Conservation (phyloP, 2,113 vertebrate genomes). For the Formicarius rufipectus region DNA sequence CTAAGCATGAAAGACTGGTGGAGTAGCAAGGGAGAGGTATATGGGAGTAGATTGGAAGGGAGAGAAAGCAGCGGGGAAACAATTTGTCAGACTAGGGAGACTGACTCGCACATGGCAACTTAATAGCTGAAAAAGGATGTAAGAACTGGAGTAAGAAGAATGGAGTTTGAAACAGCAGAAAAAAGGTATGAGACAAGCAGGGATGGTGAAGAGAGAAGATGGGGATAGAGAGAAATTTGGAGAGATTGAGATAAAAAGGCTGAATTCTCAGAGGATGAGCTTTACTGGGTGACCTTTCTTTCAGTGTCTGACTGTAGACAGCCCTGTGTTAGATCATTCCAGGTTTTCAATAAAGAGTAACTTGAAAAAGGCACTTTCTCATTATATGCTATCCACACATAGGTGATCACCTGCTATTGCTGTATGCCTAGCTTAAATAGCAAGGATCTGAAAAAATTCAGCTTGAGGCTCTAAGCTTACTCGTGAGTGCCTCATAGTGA, state of each 20-base stretch:
- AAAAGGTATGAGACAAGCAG: background rate
- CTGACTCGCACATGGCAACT: background rate
- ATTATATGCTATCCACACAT: background rate
- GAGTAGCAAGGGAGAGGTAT: background rate
- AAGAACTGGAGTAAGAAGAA: background rate
- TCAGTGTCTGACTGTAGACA: background rate
- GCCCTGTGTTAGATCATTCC: background rate
- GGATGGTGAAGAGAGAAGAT: background rate
- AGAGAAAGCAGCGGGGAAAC: background rate
- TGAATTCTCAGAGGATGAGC: background rate
- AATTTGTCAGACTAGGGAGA: accelerated
- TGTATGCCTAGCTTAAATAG: background rate
- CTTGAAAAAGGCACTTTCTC: background rate
- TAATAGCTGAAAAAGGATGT: background rate
- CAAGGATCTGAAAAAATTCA: background rate
- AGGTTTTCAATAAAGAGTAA: background rate
- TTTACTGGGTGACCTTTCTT: background rate
- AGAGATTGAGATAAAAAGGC: background rate
- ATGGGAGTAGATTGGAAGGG: background rate
- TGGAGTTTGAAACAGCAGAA: background rate
- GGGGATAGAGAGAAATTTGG: background rate
- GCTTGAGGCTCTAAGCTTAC: background rate
- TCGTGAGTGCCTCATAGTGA: background rate
- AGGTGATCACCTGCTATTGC: background rate
- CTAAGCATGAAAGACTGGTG: background rate